Base-by-base conservation (phyloP, 1,140 invertebrate species). In the Luehdorfia chinensis region DNA sequence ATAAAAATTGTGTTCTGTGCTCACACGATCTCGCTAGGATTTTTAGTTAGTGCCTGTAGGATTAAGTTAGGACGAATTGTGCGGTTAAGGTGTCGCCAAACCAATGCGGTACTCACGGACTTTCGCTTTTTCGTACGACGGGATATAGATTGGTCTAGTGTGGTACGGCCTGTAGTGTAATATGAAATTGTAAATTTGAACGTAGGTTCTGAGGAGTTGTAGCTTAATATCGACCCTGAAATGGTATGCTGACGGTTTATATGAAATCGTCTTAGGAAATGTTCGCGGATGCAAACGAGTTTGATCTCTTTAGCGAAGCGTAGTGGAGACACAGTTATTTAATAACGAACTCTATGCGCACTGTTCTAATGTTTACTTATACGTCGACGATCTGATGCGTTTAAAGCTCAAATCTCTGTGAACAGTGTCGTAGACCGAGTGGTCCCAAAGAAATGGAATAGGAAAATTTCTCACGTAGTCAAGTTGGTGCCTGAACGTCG, bases 1-100 rank as follows among this genome's bases (percentile, higher is more conserved):
- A 47, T 43, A 64, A 57, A 72, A 69, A 73, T 76, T 84, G 77
- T 86, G 83, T 86, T 86, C 83, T 74, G 75, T 83, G 78, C 76
- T 86, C 79, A 86, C 70, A 71, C 68, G 83, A 86, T 86, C 83
- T 86, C 83, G 76, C 76, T 86, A 84, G 78, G 77, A 76, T 74
- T 76, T 76, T 84, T 84, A 84, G 79, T 84, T 84, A 84, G 80
- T 75, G 75, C 67, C 72, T 74, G 45, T 81, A 80, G 77, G 53
- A 47, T 71, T 85, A 84, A 84, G 77, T 80, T 80, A 84, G 81
- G 52, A 59, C 34, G 64, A 68, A 73, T 72, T 73, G 55, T 49
- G 60, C 41, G 51, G 49, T 67, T 58, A 56, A 57, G 59, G 56
- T 61, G 63, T 52, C 11, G 32, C 45, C 43, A 54, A 55, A 50